A percentile compares a stretch with the other conserved stretches of the same genome.
These are phyloP conservation scores for Actinia tenebrosa DNA, from an alignment of 64 coral and sea anemone genomes.

Conservation along the genomic window DNA sequence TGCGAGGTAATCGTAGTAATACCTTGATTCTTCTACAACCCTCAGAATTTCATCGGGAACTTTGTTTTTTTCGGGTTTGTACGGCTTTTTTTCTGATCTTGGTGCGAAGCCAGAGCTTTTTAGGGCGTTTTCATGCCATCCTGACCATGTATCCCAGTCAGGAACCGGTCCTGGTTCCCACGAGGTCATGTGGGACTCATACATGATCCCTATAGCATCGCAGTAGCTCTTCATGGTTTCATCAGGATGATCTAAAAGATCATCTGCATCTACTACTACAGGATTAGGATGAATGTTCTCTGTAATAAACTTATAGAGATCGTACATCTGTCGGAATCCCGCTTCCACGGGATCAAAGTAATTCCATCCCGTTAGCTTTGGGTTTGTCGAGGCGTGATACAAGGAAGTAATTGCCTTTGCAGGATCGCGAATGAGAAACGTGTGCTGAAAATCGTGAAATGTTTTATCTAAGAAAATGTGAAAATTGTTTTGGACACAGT, in stretches of 20 bases:
- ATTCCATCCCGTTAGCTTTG: constrained; percentile 85
- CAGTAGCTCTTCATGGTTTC: constrained; percentile 76
- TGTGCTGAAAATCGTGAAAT: constrained; percentile 68
- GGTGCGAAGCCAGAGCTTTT: constrained; percentile 71
- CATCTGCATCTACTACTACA: constrained; percentile 75
- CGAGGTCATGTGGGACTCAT: constrained; percentile 64
- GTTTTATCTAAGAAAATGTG: constrained; percentile 69
- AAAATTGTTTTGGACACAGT: constrained; percentile 74
- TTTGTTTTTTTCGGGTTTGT: not conserved
- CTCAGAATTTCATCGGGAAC: constrained; percentile 25
- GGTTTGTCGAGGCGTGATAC: constrained; percentile 73
- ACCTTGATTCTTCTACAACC: constrained; percentile 39
- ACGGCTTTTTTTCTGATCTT: not conserved
- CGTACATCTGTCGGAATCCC: constrained; percentile 81
- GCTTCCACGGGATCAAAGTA: constrained; percentile 82
- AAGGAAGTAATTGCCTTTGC: constrained; percentile 66
- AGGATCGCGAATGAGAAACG: constrained; percentile 82
- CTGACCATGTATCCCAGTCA: constrained; percentile 68
- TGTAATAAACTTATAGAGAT: constrained; percentile 66
- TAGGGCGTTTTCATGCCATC: constrained; percentile 70
- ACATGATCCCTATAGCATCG: constrained; percentile 63
- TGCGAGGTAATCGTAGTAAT: constrained; percentile 21
- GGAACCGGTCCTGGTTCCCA: constrained; percentile 72
- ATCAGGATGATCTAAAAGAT: constrained; percentile 76
- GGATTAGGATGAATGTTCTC: constrained; percentile 38